Evolutionary conservation across 2,797 vertebrate species (phyloP).

Genomic region (Craterocephalus amniculus): DNA sequence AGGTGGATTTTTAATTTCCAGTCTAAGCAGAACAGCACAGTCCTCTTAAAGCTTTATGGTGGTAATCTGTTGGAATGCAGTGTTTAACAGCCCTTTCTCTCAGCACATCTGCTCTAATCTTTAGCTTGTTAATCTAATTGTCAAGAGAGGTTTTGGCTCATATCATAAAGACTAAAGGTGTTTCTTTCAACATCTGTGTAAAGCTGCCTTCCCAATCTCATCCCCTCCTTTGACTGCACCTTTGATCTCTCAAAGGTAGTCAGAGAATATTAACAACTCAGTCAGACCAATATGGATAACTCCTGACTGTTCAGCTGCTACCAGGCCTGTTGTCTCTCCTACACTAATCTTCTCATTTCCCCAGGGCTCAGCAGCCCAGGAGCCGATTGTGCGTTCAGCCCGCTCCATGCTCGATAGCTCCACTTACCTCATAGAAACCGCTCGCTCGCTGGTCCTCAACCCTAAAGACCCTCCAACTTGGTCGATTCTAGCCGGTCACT

Average conservation of each 20-base stretch:
- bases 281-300: slow-evolving; percentile 40
- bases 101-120: slow-evolving; percentile 75
- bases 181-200: slow-evolving; percentile 66
- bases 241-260: slow-evolving; percentile 70
- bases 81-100: slow-evolving; percentile 70
- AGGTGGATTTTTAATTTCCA: slow-evolving; percentile 67
- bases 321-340: slow-evolving; percentile 52
- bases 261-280: slow-evolving; percentile 64
- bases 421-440: slow-evolving; percentile 91
- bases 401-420: slow-evolving; percentile 97
- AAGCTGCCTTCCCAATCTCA: slow-evolving; percentile 73
- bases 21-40: slow-evolving; percentile 49
- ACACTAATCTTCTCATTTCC: slow-evolving; percentile 34
- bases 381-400: slow-evolving; percentile 94
- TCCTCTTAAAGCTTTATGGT: slow-evolving; percentile 73
- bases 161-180: slow-evolving; percentile 76
- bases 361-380: slow-evolving; percentile 94
- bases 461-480: slow-evolving; percentile 97
- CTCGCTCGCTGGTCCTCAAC: slow-evolving; percentile 94
- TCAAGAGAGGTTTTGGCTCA: slow-evolving; percentile 67
- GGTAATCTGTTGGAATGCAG: slow-evolving; percentile 75
- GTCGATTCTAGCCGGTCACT: slow-evolving; percentile 96
- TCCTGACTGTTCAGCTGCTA: slow-evolving; percentile 34
- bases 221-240: slow-evolving; percentile 62
- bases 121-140: slow-evolving; percentile 78